Evolutionary conservation across 2,888 invertebrate genomes (phyloP), one percentile per base, ranked within the genome.

Genomic region (Choristoneura rosaceana): DNA sequence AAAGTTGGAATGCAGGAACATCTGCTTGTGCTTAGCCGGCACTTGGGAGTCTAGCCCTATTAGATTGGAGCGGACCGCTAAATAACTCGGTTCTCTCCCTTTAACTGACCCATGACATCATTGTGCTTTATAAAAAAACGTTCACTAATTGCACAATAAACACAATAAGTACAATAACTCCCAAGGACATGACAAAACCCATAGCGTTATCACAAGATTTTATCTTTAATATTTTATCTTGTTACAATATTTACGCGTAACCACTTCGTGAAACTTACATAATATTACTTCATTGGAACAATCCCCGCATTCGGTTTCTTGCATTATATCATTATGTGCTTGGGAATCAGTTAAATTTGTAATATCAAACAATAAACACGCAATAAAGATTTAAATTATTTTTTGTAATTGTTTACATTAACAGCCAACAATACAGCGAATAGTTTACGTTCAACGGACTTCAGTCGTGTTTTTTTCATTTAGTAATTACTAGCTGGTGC

Each of bases 241-340:
- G n/a, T 34, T 41, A 59, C 63, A 58, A 47, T 47, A 68, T 63
- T 70, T 47, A 33, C 55, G 34, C 45, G 55, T n/a, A 55, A 58
- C 14, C 34, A 4, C n/a, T 10, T 55, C 25, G 55, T 55, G 55
- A 25, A 55, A 3, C 34, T 63, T 63, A 45, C 47, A 43, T 70
- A 70, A 70, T 52, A 63, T 15, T 70, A 47, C 9, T 58, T 58
- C 55, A 65, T 64, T 59, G 47, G 38, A 25, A 58, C 33, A 70
- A 70, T 45, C 15, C 64, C 34, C 15, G 43, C 55, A 41, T 52
- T 58, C 45, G 58, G 45, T 70, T 52, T 61, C 38, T 62, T 62
- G 41, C 38, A 43, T 62, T 70, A 70, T 59, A 70, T 70, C 17
- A 59, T 65, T 55, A 45, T 58, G 14, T 47, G 64, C 70, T 58